Evolutionary conservation across 2,888 invertebrate species (phyloP).

Genomic region (Parnassius smintheus): DNA sequence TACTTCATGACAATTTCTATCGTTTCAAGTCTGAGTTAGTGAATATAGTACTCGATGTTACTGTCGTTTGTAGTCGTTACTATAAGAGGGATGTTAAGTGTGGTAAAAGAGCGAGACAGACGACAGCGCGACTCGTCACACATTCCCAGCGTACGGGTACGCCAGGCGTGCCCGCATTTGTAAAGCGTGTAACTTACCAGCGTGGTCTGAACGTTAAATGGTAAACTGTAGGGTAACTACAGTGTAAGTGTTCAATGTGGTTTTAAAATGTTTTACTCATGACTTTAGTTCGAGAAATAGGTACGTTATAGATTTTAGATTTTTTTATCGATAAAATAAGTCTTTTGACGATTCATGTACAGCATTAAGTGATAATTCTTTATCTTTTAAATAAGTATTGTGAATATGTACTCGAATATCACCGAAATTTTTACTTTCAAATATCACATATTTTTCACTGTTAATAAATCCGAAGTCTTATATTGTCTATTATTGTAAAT

Average conservation of each 20-base stretch:
- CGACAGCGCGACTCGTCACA: constrained; percentile 38
- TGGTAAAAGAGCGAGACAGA: constrained; percentile 27
- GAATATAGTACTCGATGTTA: constrained; percentile 45
- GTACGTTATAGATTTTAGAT: constrained; percentile 55
- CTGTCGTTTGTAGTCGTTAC: constrained; percentile 34
- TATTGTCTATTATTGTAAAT: constrained; percentile 64
- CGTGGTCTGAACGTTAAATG: constrained; percentile 30
- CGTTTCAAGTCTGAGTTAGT: constrained; percentile 59
- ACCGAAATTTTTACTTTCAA: constrained; percentile 50
- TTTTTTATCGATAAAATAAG: constrained; percentile 54
- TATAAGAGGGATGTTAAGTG: constrained; percentile 22
- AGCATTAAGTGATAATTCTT: constrained; percentile 59
- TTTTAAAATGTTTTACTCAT: constrained; percentile 63
- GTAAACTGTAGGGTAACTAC: constrained; percentile 36
- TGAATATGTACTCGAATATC: constrained; percentile 79
- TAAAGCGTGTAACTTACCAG: constrained; percentile 10
- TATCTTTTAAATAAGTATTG: constrained; percentile 53
- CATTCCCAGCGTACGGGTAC: constrained; percentile 38
- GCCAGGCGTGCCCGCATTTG: constrained; percentile 1
- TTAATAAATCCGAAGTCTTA: constrained; percentile 46
- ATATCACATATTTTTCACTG: constrained; percentile 52
- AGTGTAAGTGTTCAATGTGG: constrained; percentile 67
- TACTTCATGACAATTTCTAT: constrained; percentile 62
- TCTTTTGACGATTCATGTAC: constrained; percentile 59
- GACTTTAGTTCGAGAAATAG: constrained; percentile 59